Conservation (phyloP, 2,797 vertebrate species). For the Alca torda region DNA sequence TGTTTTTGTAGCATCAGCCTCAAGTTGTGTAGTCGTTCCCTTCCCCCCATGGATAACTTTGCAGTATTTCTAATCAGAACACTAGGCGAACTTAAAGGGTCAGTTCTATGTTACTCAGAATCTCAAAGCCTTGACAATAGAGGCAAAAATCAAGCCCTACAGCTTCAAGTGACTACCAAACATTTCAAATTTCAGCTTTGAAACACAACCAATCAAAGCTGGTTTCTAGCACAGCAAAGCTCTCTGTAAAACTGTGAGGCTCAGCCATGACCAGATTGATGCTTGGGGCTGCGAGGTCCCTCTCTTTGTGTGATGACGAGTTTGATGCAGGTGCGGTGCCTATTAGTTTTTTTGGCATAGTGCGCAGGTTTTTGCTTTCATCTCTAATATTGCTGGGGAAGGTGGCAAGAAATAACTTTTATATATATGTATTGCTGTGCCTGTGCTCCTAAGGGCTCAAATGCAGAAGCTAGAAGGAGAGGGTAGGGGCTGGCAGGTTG, state of each 20-base stretch:
- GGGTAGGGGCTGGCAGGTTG: not conserved
- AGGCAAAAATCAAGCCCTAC: not conserved
- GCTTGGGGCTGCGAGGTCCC: not conserved
- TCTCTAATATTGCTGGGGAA: not conserved
- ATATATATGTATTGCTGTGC: not conserved
- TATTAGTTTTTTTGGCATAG: not conserved
- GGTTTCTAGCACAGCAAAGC: not conserved
- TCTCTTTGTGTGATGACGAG: no score
- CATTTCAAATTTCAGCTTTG: not conserved
- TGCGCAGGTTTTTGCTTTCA: not conserved
- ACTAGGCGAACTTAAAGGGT: not conserved
- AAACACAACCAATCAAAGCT: not conserved
- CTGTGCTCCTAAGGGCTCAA: not conserved
- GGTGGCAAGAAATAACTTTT: not conserved
- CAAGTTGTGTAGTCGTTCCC: not conserved
- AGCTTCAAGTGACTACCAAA: not conserved
- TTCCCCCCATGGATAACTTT: not conserved
- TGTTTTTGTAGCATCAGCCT: not conserved
- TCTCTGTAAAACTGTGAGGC: not conserved
- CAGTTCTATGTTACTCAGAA: not conserved
- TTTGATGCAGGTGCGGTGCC: not conserved
- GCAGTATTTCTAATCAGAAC: not conserved
- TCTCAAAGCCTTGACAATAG: not conserved
- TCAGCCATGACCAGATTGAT: not conserved
- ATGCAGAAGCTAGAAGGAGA: not conserved